These are phyloP conservation scores for Zootermopsis nevadensis DNA, from an alignment of 2,888 invertebrate genomes.

Conservation along the genomic window DNA sequence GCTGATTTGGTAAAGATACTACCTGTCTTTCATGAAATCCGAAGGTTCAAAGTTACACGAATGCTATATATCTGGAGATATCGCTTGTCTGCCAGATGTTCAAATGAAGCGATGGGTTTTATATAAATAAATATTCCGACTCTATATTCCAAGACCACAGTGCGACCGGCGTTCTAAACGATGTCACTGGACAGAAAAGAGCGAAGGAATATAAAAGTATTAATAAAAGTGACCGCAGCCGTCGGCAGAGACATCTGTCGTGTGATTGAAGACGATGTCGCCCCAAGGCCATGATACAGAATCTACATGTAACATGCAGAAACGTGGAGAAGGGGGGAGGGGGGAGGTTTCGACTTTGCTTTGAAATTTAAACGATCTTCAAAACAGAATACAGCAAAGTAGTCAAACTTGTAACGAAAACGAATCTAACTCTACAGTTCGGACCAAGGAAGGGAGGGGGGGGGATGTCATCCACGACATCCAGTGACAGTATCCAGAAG, in stretches of 20 bases:
- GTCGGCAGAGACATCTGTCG: not conserved
- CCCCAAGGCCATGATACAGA: not conserved
- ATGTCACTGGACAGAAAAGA: not conserved
- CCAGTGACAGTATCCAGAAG: not conserved
- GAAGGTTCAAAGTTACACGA: too few relatives aligned
- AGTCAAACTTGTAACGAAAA: not conserved
- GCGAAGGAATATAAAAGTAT: not conserved
- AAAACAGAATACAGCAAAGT: not conserved
- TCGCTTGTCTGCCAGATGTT: too few relatives aligned
- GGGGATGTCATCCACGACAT: not conserved
- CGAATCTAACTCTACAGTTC: not conserved
- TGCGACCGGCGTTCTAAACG: not conserved
- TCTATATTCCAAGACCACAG: not conserved
- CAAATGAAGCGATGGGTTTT: too few relatives aligned
- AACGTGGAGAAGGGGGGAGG: too few relatives aligned
- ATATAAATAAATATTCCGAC: too few relatives aligned
- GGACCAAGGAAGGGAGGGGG: not conserved
- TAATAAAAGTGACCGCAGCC: not conserved
- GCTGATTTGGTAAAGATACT: too few relatives aligned
- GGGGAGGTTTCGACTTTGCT: not conserved
- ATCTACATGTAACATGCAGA: not conserved
- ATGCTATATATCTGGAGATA: too few relatives aligned
- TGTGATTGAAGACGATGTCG: slow-evolving; percentile 3
- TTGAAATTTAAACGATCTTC: not conserved
- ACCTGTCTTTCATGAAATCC: too few relatives aligned